Evolutionary conservation across 2,797 vertebrate genomes (phyloP).

Genomic region (Centropyge bicolor): DNA sequence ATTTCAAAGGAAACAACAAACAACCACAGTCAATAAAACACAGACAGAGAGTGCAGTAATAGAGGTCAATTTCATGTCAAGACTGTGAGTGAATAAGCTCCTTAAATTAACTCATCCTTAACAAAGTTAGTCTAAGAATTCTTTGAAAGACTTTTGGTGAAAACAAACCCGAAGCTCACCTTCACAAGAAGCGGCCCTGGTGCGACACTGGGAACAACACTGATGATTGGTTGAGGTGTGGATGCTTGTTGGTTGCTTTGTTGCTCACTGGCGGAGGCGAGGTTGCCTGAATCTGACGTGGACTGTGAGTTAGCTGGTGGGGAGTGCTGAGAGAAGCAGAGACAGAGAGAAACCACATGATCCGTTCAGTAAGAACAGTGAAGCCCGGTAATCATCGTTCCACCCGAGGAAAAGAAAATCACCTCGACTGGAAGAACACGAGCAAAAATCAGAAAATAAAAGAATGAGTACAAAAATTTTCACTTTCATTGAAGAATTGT

Average conservation of each 20-base stretch:
- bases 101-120: constrained; percentile 3
- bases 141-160: neutral
- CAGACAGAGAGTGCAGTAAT: neutral
- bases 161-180: constrained; percentile 76
- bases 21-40: constrained; percentile 42
- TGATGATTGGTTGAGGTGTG: constrained; percentile 70
- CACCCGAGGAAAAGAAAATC: constrained; percentile 26
- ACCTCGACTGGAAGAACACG: constrained; percentile 26
- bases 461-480: neutral
- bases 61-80: constrained; percentile 50
- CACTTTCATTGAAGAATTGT: no score
- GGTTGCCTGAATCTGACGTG: constrained; percentile 87
- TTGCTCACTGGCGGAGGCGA: constrained; percentile 80
- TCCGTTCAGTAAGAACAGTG: constrained; percentile 44
- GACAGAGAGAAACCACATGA: constrained; percentile 59
- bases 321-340: constrained; percentile 85
- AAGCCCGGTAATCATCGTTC: constrained; percentile 56
- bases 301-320: constrained; percentile 81
- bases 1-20: constrained; percentile 58
- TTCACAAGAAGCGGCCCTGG: constrained; percentile 91
- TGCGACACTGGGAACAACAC: constrained; percentile 77
- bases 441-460: constrained; percentile 31
- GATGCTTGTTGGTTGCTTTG: constrained; percentile 73
- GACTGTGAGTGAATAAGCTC: neutral
- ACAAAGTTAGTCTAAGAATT: neutral